Evolutionary conservation across 1,140 invertebrate genomes (phyloP).

Genomic region (Bombus soroeensis): DNA sequence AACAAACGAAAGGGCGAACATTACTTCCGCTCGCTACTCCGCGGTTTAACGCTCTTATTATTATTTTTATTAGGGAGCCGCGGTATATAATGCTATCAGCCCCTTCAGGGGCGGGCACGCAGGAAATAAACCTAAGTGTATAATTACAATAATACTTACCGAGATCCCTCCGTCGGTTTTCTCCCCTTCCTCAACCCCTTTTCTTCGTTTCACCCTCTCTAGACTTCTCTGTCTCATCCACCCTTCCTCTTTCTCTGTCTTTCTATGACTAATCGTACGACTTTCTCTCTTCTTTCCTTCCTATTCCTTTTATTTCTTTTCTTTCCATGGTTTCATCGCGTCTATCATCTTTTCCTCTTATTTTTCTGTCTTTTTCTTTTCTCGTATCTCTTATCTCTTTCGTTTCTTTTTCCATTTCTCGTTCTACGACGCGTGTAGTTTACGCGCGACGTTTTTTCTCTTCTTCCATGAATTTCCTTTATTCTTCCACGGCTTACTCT

Average conservation of each 20-base stretch:
- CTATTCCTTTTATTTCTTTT: neutral
- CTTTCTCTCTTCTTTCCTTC: neutral
- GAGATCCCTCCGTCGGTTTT: conserved; percentile 61
- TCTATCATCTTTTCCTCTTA: neutral
- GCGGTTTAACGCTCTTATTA: conserved; percentile 81
- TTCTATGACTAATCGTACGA: conserved; percentile 22
- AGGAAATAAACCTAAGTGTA: conserved; percentile 83
- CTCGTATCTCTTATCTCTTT: neutral
- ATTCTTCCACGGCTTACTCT: neutral
- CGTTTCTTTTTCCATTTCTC: neutral
- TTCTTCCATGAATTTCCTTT: neutral
- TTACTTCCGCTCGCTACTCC: conserved; percentile 73
- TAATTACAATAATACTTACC: conserved; percentile 82
- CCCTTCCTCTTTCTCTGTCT: conserved; percentile 25
- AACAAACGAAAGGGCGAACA: conserved; percentile 64
- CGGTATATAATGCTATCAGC: conserved; percentile 76
- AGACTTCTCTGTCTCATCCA: conserved; percentile 60
- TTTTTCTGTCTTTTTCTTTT: neutral
- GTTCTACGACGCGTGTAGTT: too few relatives aligned
- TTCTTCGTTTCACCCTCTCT: conserved; percentile 55
- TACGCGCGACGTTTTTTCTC: neutral
- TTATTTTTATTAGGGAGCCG: conserved; percentile 80
- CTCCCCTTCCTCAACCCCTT: conserved; percentile 52
- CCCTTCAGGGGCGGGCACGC: conserved; percentile 69
- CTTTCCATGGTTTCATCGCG: too few relatives aligned